Evolutionary conservation across 2,113 vertebrate species (phyloP).

Genomic region (Trochalopteron elliotii): DNA sequence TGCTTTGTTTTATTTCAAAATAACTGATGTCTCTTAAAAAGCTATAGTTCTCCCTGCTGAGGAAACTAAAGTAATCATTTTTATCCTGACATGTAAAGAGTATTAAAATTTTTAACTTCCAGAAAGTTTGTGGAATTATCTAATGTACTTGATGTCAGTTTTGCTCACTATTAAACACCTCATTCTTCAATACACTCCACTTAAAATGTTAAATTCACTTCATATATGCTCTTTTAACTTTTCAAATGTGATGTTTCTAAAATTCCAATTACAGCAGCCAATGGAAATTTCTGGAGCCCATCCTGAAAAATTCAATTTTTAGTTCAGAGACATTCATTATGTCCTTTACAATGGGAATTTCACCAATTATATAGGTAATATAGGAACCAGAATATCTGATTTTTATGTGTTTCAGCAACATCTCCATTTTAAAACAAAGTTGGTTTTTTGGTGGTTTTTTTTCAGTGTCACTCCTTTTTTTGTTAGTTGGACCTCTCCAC

Average conservation of each 20-base stretch:
- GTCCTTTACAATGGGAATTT: neutral
- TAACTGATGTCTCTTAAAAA: neutral
- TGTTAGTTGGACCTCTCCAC: neutral
- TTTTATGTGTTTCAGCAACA: neutral
- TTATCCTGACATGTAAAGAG: neutral
- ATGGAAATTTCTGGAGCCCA: neutral
- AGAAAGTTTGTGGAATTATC: conserved; percentile 28
- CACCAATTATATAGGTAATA: neutral
- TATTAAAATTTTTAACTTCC: conserved; percentile 40
- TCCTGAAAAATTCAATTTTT: neutral
- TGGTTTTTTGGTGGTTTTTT: no score
- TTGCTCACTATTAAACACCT: conserved; percentile 12
- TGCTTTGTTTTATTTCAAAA: conserved; percentile 27
- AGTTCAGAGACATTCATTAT: neutral
- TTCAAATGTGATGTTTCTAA: neutral
- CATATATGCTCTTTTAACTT: neutral
- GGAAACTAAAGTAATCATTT: neutral
- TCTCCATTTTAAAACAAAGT: neutral
- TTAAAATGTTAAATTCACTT: conserved; percentile 31
- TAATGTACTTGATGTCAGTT: conserved; percentile 4
- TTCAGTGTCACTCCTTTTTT: neutral
- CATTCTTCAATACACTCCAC: neutral
- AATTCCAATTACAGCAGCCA: neutral
- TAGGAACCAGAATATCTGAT: neutral
- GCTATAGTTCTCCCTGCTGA: neutral